Percentiles rank a stretch among this genome's conserved stretches.
Evolutionary conservation across 2,888 invertebrate species (phyloP).

Genomic region (Eupithecia centaureata): DNA sequence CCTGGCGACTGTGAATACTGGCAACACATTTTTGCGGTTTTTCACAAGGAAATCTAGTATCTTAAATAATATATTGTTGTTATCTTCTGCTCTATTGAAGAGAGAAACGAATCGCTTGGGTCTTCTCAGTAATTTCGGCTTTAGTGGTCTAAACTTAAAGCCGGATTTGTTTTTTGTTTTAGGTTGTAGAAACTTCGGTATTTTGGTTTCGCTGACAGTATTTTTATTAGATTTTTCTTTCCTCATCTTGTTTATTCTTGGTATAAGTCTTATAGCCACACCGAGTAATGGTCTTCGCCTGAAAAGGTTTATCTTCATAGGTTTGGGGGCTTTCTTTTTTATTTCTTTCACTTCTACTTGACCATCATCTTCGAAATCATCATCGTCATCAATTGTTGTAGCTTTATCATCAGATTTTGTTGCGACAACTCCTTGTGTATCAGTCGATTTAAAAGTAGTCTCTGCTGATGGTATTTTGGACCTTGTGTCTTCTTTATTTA

Average conservation of each 20-base stretch:
- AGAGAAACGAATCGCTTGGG: slow-evolving; percentile 62
- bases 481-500: background rate
- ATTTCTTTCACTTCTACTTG: background rate
- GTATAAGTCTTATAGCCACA: slow-evolving; percentile 21
- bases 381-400: background rate
- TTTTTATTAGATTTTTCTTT: slow-evolving; percentile 21
- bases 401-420: background rate
- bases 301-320: slow-evolving; percentile 23
- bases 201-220: background rate
- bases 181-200: background rate
- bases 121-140: slow-evolving; percentile 45
- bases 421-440: background rate
- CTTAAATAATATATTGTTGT: slow-evolving; percentile 58
- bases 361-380: background rate
- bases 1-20: slow-evolving; percentile 64
- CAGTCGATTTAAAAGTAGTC: background rate
- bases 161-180: slow-evolving; percentile 13
- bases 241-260: slow-evolving; percentile 21
- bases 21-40: slow-evolving; percentile 58
- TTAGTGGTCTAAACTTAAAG: slow-evolving; percentile 14
- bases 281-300: slow-evolving; percentile 21
- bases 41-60: slow-evolving; percentile 61
- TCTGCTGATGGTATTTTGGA: background rate
- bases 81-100: slow-evolving; percentile 50
- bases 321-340: slow-evolving; percentile 2